Conservation (phyloP, 2,797 vertebrate genomes). For the Propithecus deckenii region DNA sequence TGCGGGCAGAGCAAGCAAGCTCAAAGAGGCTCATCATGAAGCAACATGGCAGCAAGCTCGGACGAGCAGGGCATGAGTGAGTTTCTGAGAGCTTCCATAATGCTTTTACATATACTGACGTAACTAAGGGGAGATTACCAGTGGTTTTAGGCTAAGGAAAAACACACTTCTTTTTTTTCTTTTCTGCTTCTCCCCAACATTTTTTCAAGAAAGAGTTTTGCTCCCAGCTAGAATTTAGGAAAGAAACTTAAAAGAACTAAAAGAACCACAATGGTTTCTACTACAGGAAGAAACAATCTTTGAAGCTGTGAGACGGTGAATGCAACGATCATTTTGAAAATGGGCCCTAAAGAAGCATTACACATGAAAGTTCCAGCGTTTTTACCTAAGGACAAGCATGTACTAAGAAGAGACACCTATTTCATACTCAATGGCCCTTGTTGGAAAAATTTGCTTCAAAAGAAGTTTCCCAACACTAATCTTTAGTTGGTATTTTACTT, state of each 20-base stretch:
- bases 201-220: conserved; percentile 53
- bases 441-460: conserved; percentile 54
- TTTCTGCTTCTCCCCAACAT: not conserved
- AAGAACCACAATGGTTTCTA: conserved; percentile 25
- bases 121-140: not conserved
- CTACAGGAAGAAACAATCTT: conserved; percentile 41
- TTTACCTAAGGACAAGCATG: conserved; percentile 53
- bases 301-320: conserved; percentile 53
- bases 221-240: conserved; percentile 8
- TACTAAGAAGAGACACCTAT: conserved; percentile 29
- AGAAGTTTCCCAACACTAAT: conserved; percentile 60
- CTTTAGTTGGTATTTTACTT: conserved; percentile 69
- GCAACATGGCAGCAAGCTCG: too few relatives aligned
- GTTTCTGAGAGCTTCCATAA: not conserved
- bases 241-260: conserved; percentile 55
- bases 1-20: not conserved
- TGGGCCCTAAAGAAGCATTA: conserved; percentile 36
- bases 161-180: not conserved
- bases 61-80: not conserved
- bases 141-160: conserved; percentile 9
- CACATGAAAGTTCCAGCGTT: conserved; percentile 54
- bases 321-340: conserved; percentile 52
- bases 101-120: conserved; percentile 6
- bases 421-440: conserved; percentile 33
- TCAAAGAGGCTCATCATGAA: not conserved